A percentile compares a stretch with the other conserved stretches of the same genome.
Conservation (phyloP, 2,797 vertebrate species). For the Corythornis leucogaster region DNA sequence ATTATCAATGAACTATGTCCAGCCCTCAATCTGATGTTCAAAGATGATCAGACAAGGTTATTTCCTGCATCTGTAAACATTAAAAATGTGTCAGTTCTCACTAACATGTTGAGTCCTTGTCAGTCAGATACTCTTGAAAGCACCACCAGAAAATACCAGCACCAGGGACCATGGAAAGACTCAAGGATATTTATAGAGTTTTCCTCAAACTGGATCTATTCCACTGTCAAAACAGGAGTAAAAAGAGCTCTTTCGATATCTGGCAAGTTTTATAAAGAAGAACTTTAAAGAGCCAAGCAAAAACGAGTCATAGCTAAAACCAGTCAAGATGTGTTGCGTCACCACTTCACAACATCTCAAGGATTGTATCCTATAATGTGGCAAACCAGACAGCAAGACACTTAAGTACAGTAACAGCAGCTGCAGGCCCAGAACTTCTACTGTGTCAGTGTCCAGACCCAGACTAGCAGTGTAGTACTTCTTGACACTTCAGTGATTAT, state of each 20-base stretch:
- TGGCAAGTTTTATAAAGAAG: not conserved
- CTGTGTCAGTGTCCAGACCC: not conserved
- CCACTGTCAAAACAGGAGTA: slow-evolving; percentile 13
- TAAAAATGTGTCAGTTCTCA: not conserved
- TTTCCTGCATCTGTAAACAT: slow-evolving; percentile 1
- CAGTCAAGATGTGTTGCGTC: not conserved
- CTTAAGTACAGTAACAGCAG: not conserved
- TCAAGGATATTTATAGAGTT: not conserved
- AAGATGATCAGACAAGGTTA: not conserved
- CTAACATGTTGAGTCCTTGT: not conserved
- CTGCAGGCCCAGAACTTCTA: not conserved
- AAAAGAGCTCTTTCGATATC: slow-evolving; percentile 8
- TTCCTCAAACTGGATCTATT: slow-evolving; percentile 10
- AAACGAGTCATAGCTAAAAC: not conserved
- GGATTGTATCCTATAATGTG: not conserved
- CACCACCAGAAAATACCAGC: not conserved
- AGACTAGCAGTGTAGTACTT: not conserved
- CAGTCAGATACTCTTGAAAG: slow-evolving; percentile 9
- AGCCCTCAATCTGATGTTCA: not conserved
- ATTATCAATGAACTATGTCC: not conserved
- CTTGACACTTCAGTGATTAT: not conserved
- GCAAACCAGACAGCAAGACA: not conserved
- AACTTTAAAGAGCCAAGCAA: slow-evolving; percentile 5
- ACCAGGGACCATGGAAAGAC: slow-evolving; percentile 2
- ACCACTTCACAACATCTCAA: not conserved